Evolutionary conservation across 2,113 vertebrate species (phyloP).

Genomic region (Vombatus ursinus): DNA sequence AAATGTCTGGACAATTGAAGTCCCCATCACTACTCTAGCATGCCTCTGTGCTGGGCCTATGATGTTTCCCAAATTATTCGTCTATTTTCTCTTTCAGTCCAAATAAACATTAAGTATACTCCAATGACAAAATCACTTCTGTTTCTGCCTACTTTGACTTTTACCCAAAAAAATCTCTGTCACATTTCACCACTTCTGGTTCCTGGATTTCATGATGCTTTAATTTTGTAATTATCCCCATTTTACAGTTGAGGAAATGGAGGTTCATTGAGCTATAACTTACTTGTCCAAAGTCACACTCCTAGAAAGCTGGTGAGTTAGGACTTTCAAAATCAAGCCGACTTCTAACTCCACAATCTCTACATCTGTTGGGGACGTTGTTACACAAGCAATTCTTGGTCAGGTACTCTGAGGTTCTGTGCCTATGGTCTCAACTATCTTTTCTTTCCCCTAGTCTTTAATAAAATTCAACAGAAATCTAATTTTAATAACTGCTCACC

Average conservation of each 20-base stretch:
- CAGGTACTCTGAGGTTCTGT: neutral
- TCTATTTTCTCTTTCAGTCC: neutral
- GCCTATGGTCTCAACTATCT: neutral
- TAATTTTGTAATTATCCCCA: neutral
- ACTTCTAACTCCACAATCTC: neutral
- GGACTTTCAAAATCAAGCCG: neutral
- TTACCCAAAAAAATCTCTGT: neutral
- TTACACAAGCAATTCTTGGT: neutral
- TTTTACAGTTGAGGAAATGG: neutral
- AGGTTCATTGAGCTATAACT: neutral
- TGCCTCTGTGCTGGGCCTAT: neutral
- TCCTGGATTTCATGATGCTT: neutral
- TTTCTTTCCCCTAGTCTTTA: neutral
- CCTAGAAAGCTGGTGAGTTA: neutral
- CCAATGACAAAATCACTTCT: neutral
- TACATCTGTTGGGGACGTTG: neutral
- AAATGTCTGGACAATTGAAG: neutral
- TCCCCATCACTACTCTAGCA: neutral
- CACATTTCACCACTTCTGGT: neutral
- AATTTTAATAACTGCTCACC: neutral
- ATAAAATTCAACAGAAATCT: neutral
- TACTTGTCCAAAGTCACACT: neutral
- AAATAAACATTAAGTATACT: neutral
- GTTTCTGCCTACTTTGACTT: slow-evolving; percentile 36
- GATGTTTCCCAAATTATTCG: neutral